These are phyloP conservation scores for Aphrocallistes beatrix DNA, from an alignment of 37 sponge, comb jelly and placozoan genomes.

Conservation along the genomic window DNA sequence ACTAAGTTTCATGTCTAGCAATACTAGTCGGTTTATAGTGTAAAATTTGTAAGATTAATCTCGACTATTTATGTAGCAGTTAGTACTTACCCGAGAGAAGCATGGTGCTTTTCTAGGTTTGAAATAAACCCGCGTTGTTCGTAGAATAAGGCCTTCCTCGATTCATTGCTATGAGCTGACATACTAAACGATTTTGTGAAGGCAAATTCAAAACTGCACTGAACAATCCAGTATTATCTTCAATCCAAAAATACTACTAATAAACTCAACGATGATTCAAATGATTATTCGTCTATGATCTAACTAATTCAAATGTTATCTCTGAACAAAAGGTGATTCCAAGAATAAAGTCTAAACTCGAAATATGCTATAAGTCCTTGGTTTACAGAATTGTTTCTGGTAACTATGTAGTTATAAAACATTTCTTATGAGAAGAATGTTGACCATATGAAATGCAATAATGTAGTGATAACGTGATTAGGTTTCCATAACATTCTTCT, in stretches of 20 bases:
- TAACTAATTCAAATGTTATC: neutral
- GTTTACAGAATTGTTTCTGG: neutral
- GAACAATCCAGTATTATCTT: neutral
- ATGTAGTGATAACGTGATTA: neutral
- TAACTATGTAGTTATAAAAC: neutral
- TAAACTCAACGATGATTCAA: neutral
- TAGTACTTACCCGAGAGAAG: conserved; percentile 14
- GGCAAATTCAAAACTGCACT: neutral
- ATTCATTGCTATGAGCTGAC: neutral
- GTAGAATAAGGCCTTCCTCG: neutral
- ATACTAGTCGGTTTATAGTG: too few relatives aligned
- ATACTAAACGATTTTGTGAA: neutral
- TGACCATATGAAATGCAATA: neutral
- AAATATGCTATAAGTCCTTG: neutral
- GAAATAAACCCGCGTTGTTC: conserved; percentile 11
- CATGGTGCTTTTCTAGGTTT: conserved; percentile 19
- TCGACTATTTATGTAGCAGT: too few relatives aligned
- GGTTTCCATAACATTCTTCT: conserved; percentile 17
- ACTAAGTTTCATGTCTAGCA: too few relatives aligned
- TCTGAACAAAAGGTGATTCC: neutral
- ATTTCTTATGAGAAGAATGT: neutral
- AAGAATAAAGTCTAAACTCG: neutral
- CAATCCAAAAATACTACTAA: too few relatives aligned
- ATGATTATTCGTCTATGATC: neutral
- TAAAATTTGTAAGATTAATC: too few relatives aligned